Conservation (phyloP, 2,113 vertebrate species). For the Tragelaphus buxtoni region DNA sequence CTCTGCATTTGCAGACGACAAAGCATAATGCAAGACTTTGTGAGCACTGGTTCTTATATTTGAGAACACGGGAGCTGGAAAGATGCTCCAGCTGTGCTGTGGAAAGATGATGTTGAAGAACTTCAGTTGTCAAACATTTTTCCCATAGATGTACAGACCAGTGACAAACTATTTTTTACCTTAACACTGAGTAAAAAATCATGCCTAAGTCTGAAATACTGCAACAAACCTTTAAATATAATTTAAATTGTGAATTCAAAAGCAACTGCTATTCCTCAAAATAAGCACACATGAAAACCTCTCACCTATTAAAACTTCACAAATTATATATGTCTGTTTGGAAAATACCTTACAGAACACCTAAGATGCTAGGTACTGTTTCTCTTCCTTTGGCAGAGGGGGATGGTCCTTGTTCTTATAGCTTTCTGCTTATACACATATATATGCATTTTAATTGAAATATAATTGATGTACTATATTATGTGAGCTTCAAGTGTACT, state of each 20-base stretch:
- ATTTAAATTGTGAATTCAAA: background rate
- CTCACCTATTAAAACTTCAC: background rate
- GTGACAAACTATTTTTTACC: background rate
- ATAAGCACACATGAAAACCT: background rate
- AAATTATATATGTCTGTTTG: background rate
- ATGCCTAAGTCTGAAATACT: background rate
- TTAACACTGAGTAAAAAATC: background rate
- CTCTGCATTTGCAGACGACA: background rate
- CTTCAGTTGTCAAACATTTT: background rate
- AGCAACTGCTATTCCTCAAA: background rate
- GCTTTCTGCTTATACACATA: background rate
- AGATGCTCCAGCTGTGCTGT: no score
- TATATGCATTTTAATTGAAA: background rate
- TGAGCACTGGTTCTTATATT: background rate
- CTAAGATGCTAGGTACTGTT: background rate
- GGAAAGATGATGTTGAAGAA: background rate
- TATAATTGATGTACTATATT: background rate
- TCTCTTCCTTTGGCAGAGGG: background rate
- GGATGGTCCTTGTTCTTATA: background rate
- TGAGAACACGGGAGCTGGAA: background rate
- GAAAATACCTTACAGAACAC: background rate
- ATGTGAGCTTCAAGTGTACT: background rate
- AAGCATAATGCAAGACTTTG: background rate
- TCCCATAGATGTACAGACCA: background rate
- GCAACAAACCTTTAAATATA: background rate